phyloP scores from a whole-genome alignment of 2,113 vertebrate genomes.

The Chionis minor region DNA sequence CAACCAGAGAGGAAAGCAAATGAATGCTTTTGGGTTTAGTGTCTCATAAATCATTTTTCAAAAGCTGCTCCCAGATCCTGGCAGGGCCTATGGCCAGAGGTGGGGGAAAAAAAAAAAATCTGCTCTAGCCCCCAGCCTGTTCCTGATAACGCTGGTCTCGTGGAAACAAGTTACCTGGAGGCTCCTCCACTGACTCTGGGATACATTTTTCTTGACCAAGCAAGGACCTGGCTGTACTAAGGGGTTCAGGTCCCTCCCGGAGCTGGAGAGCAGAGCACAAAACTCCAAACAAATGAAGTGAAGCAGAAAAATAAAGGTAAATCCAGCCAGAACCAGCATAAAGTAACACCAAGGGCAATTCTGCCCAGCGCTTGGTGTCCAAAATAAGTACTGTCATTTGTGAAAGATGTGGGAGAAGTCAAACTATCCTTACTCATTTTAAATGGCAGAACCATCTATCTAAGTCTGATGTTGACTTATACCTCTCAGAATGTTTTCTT shows the following conservation, averaged over 20 bases:
- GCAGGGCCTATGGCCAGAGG: not conserved
- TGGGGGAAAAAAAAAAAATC: not conserved
- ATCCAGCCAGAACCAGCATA: not conserved
- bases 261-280: accelerated
- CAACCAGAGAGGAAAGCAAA: conserved; percentile 2
- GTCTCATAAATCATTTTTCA: conserved; percentile 59
- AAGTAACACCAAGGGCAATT: not conserved
- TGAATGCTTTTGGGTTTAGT: conserved; percentile 7
- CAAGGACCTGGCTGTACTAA: not conserved
- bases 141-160: accelerated
- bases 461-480: not conserved
- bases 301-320: not conserved
- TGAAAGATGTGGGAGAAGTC: not conserved
- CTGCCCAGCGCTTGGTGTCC: not conserved
- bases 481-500: not conserved
- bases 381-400: not conserved
- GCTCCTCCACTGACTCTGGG: not conserved
- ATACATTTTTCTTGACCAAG: not conserved
- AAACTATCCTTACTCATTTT: not conserved
- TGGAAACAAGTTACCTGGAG: not conserved
- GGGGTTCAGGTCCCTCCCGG: not conserved
- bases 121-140: not conserved
- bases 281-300: not conserved
- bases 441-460: not conserved
- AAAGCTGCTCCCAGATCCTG: conserved; percentile 25